Evolutionary conservation across 2,797 vertebrate genomes (phyloP), one percentile per base, ranked within the genome.

Genomic region (Phrynocephalus forsythii): DNA sequence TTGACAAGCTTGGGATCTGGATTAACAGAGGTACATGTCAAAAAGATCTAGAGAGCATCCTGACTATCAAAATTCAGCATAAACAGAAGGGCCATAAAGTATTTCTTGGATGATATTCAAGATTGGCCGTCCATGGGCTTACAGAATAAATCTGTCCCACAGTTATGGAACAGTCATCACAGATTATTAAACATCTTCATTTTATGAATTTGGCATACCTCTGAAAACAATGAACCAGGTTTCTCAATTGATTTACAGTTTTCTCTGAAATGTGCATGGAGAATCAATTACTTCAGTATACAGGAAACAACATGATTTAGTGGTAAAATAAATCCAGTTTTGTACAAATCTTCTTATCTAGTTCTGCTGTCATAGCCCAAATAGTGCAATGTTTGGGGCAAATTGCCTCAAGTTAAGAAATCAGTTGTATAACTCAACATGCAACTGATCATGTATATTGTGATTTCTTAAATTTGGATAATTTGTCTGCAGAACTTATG

Each of bases 221-320:
- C 7, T 75, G 50, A 52, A 38, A 83, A 73, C 56, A 73, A 72
- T 56, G 50, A 83, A 22, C 26, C 77, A 44, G 38, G 6, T 75
- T 15, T 77, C 38, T 78, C 38, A 78, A 77, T 68, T 28, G 48
- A 13, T 50, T 67, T 78, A 22, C 20, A 84, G 52, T 10, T 79
- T 44, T 69, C 66, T n/a, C 50, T 78, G 48, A 50, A 78, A 85
- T 72, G n/a, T 63, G 71, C 44, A 60, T 66, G 69, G 72, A 82
- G 15, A 82, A 72, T 83, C 60, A 85, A 24, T 84, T 33, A 56
- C 48, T 86, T 79, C 22, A 15, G 15, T 33, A 50, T 85, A n/a
- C 3, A 68, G 63, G 75, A 85, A 52, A 60, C 28, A 78, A 85
- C 18, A 15, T 77, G 28, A 15, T 68, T 77, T 78, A 77, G 28